Percentiles rank a stretch among this genome's conserved stretches.
Conservation (phyloP, 2,797 vertebrate genomes). For the Gambusia yucatana region DNA sequence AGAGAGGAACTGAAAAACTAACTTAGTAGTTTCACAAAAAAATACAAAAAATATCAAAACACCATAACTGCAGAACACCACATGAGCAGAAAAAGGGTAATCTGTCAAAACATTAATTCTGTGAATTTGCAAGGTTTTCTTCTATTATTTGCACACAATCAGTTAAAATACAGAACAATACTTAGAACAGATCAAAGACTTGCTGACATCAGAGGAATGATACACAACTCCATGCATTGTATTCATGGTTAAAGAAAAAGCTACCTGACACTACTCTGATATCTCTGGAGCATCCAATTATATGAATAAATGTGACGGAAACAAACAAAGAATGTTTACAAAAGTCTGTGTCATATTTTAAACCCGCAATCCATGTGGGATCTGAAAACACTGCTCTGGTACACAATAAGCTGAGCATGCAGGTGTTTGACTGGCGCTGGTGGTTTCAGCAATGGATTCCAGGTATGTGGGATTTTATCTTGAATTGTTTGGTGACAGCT, state of each 20-base stretch:
- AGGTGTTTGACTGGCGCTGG: slow-evolving; percentile 56
- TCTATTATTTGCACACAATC: background rate
- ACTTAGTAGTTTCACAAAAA: background rate
- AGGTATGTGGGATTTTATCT: slow-evolving; percentile 68
- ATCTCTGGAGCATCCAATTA: background rate
- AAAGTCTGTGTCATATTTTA: slow-evolving; percentile 26
- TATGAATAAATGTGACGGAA: background rate
- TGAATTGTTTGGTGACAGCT: slow-evolving; percentile 25
- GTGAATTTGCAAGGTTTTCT: background rate
- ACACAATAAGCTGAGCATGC: background rate
- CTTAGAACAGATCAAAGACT: background rate
- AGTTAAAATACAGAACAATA: background rate
- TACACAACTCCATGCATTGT: background rate
- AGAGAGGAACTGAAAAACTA: background rate
- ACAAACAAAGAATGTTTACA: slow-evolving; percentile 11
- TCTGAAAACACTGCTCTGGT: slow-evolving; percentile 10
- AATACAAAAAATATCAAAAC: background rate
- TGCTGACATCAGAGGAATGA: background rate
- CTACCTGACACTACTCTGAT: background rate
- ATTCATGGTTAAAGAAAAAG: background rate
- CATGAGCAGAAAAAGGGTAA: background rate
- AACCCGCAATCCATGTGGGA: slow-evolving; percentile 19
- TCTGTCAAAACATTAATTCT: background rate
- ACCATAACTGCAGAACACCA: background rate
- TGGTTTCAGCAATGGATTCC: slow-evolving; percentile 56